Conservation (phyloP, 2,888 invertebrate genomes). For the Drosophila peninsularis region DNA sequence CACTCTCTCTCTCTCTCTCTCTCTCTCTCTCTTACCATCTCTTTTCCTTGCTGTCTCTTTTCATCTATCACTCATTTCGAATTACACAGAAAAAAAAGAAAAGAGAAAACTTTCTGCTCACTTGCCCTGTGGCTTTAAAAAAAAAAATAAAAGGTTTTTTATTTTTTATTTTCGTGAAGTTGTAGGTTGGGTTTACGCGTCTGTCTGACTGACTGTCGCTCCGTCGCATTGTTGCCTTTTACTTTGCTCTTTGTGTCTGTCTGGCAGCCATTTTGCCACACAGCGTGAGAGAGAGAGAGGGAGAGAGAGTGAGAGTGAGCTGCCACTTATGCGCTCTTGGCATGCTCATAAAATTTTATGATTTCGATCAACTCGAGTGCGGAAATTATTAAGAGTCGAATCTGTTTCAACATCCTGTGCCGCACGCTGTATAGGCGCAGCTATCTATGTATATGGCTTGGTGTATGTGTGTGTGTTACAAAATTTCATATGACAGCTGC, state of each 20-base stretch:
- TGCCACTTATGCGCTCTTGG: slow-evolving; percentile 67
- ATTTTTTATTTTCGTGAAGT: slow-evolving; percentile 27
- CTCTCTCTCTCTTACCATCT: too few species aligned
- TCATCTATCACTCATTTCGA: slow-evolving; percentile 42
- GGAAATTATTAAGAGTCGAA: slow-evolving; percentile 82
- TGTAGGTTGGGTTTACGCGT: slow-evolving; percentile 1
- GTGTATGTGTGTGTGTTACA: slow-evolving; percentile 25
- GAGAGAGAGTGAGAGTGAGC: slow-evolving; percentile 3
- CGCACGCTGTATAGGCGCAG: slow-evolving; percentile 39
- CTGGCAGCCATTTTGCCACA: slow-evolving; percentile 50
- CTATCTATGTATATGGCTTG: slow-evolving; percentile 20
- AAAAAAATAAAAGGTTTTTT: slow-evolving; percentile 40
- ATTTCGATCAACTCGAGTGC: slow-evolving; percentile 82
- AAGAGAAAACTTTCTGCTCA: slow-evolving; percentile 56
- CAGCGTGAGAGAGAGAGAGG: background rate
- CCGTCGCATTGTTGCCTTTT: slow-evolving; percentile 62
- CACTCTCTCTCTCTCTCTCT: background rate
- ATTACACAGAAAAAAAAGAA: slow-evolving; percentile 21
- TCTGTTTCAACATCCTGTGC: slow-evolving; percentile 76
- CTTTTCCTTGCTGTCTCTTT: background rate
- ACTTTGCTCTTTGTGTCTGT: slow-evolving; percentile 49
- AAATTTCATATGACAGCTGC: slow-evolving; percentile 65
- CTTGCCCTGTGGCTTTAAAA: slow-evolving; percentile 69
- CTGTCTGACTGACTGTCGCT: slow-evolving; percentile 35
- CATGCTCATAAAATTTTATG: slow-evolving; percentile 81